phyloP scores from a whole-genome alignment of 2,888 invertebrate species.

The Lepidocyrtoides sp. region DNA sequence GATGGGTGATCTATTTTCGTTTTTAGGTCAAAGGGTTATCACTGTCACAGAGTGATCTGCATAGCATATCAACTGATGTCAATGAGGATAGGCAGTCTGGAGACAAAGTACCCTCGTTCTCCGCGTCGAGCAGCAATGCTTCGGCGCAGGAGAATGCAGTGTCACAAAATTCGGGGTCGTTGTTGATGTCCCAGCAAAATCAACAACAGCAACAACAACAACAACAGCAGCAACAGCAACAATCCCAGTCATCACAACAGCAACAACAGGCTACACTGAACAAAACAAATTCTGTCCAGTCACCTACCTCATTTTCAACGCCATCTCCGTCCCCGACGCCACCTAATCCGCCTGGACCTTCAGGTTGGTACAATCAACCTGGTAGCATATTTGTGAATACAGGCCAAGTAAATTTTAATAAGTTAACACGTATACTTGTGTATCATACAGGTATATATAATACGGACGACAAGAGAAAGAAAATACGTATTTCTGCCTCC shows the following conservation, averaged over 20 bases:
- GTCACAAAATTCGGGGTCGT: slow-evolving; percentile 85
- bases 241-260: slow-evolving; percentile 74
- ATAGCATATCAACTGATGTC: slow-evolving; percentile 85
- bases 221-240: slow-evolving; percentile 82
- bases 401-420: too few species aligned
- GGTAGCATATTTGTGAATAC: too few species aligned
- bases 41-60: slow-evolving; percentile 85
- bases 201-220: slow-evolving; percentile 81
- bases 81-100: slow-evolving; percentile 83
- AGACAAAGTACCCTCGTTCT: slow-evolving; percentile 81
- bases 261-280: slow-evolving; percentile 80
- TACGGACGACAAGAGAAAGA: slow-evolving; percentile 85
- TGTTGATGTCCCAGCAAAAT: slow-evolving; percentile 84
- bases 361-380: slow-evolving; percentile 62
- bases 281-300: slow-evolving; percentile 85
- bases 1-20: too few species aligned
- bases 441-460: slow-evolving; percentile 81
- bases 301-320: slow-evolving; percentile 88
- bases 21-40: slow-evolving; percentile 92
- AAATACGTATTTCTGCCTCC: slow-evolving; percentile 84
- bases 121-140: slow-evolving; percentile 75
- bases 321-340: slow-evolving; percentile 86
- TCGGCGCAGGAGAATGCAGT: slow-evolving; percentile 84
- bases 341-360: slow-evolving; percentile 83
- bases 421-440: neutral